Conservation (phyloP, 2,797 vertebrate genomes). For the Taeniopygia guttata region DNA sequence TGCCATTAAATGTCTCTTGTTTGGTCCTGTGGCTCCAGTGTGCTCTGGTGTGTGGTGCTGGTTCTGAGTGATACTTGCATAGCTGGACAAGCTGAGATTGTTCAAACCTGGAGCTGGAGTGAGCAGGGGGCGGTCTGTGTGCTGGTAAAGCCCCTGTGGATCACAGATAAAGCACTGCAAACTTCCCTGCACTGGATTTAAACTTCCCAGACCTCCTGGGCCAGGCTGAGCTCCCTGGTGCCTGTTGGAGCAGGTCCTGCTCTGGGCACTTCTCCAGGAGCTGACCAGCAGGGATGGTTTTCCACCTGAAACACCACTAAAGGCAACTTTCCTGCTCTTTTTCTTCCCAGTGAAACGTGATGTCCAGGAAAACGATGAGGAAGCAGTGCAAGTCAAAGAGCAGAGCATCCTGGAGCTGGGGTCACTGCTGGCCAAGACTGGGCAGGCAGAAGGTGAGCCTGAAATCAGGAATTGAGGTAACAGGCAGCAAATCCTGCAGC, state of each 20-base stretch:
- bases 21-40: neutral
- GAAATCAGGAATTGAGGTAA: neutral
- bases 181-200: neutral
- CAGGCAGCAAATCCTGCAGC: neutral
- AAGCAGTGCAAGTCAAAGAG: conserved; percentile 94
- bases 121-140: neutral
- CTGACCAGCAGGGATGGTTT: neutral
- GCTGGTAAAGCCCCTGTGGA: neutral
- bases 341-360: conserved; percentile 89
- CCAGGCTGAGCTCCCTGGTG: neutral
- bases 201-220: neutral
- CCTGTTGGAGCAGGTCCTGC: neutral
- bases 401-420: conserved; percentile 98
- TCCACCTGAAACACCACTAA: neutral
- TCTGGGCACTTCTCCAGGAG: neutral
- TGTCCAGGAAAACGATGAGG: conserved; percentile 93
- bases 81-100: neutral
- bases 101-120: neutral
- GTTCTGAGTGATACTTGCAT: neutral
- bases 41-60: neutral
- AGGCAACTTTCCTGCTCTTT: conserved; percentile 25
- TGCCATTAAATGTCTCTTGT: neutral
- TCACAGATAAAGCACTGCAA: rapidly evolving
- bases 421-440: conserved; percentile 91
- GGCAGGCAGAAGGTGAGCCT: conserved; percentile 91